These are phyloP conservation scores for Campoplex nolae DNA, from an alignment of 2,888 invertebrate genomes.

Conservation along the genomic window DNA sequence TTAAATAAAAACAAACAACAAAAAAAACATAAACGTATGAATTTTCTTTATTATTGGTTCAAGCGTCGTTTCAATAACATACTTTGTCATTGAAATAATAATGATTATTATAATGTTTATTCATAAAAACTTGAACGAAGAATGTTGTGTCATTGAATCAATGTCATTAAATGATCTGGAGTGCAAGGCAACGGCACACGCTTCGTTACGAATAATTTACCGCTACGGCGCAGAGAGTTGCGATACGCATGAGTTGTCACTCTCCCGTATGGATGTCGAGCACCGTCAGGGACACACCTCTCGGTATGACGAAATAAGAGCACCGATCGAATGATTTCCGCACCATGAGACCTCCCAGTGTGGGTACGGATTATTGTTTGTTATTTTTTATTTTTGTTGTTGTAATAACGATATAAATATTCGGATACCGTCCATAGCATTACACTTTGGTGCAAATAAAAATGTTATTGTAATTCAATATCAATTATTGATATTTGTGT, in stretches of 20 bases:
- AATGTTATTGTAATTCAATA: neutral
- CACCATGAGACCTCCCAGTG: constrained; percentile 38
- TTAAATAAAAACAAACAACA: neutral
- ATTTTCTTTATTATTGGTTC: neutral
- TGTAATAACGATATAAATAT: neutral
- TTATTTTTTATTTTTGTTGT: too few species aligned
- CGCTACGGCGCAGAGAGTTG: constrained; percentile 2
- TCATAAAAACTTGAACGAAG: neutral
- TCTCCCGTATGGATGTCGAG: constrained; percentile 22
- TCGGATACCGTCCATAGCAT: constrained; percentile 10
- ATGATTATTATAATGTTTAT: neutral
- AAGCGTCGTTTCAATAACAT: neutral
- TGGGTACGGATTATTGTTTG: neutral
- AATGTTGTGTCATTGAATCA: constrained; percentile 38
- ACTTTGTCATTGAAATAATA: neutral
- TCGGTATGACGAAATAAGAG: constrained; percentile 56
- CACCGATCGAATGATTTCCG: constrained; percentile 54
- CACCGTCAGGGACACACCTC: constrained; percentile 64
- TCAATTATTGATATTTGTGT: constrained; percentile 17
- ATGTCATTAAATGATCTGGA: constrained; percentile 47
- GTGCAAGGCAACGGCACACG: constrained; percentile 48
- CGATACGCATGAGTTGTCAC: constrained; percentile 57
- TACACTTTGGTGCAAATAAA: constrained; percentile 10
- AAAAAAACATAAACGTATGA: neutral
- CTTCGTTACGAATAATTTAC: constrained; percentile 42